These are phyloP conservation scores for Pemphigus obesinymphae DNA, from an alignment of 1,140 invertebrate species.

Conservation along the genomic window DNA sequence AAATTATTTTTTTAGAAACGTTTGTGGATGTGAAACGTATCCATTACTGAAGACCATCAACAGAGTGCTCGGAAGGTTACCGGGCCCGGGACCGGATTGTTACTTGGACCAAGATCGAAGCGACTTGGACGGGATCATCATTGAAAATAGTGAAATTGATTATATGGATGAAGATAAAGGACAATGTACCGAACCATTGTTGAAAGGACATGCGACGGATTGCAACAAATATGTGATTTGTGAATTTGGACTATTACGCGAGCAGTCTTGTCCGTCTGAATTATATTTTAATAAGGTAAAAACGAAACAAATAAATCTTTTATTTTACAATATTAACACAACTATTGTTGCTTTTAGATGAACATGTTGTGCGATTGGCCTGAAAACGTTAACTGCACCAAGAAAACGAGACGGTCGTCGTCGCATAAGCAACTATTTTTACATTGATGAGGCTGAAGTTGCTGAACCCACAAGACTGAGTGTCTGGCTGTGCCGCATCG, in stretches of 20 bases:
- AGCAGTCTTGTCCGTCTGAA: slow-evolving; percentile 64
- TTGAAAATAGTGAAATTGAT: not conserved
- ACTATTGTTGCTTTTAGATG: not conserved
- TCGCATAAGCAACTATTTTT: not conserved
- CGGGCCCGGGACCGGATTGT: slow-evolving; percentile 49
- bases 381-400: slow-evolving; percentile 5
- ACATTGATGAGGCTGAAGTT: not conserved
- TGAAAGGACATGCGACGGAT: slow-evolving; percentile 58
- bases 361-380: slow-evolving; percentile 27
- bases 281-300: slow-evolving; percentile 68
- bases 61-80: slow-evolving; percentile 63
- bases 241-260: slow-evolving; percentile 62
- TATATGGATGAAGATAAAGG: not conserved
- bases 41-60: slow-evolving; percentile 75
- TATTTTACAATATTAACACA: too few relatives aligned
- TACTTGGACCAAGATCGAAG: slow-evolving; percentile 41
- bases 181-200: slow-evolving; percentile 47
- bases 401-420: not conserved
- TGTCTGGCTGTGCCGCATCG: not conserved
- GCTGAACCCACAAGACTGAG: not conserved
- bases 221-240: slow-evolving; percentile 78
- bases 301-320: not conserved
- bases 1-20: slow-evolving; percentile 50
- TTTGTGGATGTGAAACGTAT: slow-evolving; percentile 69
- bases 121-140: not conserved